phyloP scores from a whole-genome alignment of 2,797 vertebrate species.

The Sebastolobus altivelis region DNA sequence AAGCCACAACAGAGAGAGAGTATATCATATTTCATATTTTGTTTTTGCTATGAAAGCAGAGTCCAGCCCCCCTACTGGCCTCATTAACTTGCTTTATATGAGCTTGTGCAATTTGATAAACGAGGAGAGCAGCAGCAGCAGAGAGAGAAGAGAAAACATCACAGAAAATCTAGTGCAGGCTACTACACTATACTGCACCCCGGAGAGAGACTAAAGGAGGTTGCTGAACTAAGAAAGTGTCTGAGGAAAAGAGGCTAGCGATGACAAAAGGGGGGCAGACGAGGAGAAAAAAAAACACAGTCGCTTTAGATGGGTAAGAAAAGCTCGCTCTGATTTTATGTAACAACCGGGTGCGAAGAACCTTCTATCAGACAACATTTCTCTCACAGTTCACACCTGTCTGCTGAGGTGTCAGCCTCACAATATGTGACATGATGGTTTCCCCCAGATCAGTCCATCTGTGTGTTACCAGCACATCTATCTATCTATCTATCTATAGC shows the following conservation, averaged over 20 bases:
- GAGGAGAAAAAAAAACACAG: neutral
- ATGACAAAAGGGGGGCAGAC: constrained; percentile 44
- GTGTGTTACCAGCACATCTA: neutral
- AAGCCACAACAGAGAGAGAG: constrained; percentile 16
- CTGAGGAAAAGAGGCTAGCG: constrained; percentile 29
- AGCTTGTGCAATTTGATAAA: constrained; percentile 58
- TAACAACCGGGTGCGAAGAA: constrained; percentile 51
- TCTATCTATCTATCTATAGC: neutral
- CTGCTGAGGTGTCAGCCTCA: constrained; percentile 46
- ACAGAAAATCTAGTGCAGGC: constrained; percentile 46
- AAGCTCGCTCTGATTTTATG: constrained; percentile 27
- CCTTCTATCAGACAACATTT: constrained; percentile 33
- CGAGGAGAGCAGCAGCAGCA: constrained; percentile 33
- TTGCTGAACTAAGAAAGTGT: constrained; percentile 44
- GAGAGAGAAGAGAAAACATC: constrained; percentile 52
- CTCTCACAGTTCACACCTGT: constrained; percentile 61
- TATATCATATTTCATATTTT: constrained; percentile 21
- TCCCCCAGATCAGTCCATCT: constrained; percentile 1
- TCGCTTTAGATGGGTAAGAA: constrained; percentile 10
- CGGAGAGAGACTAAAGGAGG: constrained; percentile 57
- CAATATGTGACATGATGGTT: constrained; percentile 33
- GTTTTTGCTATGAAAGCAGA: constrained; percentile 46
- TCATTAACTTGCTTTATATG: constrained; percentile 62
- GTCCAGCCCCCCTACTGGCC: constrained; percentile 48
- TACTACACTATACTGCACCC: constrained; percentile 51